These are phyloP conservation scores for Xiphias gladius DNA, from an alignment of 2,113 vertebrate species.

Conservation along the genomic window DNA sequence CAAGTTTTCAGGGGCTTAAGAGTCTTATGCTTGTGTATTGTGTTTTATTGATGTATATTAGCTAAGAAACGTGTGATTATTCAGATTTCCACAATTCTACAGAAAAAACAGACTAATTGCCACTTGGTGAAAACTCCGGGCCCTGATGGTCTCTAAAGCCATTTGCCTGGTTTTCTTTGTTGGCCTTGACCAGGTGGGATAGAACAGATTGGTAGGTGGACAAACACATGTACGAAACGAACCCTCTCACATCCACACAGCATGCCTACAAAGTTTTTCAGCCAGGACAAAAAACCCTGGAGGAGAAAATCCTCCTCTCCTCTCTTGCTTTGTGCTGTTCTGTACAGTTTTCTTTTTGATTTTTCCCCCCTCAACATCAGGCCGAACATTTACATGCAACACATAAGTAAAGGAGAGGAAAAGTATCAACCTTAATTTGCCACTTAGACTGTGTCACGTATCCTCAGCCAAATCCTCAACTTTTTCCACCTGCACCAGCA, in stretches of 20 bases:
- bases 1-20: neutral
- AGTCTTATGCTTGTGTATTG: neutral
- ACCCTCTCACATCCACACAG: neutral
- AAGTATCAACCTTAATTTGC: constrained; percentile 50
- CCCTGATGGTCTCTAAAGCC: no score
- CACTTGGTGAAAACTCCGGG: no score
- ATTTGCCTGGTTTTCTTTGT: no score
- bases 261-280: neutral
- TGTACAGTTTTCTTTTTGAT: constrained; percentile 22
- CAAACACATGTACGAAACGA: neutral
- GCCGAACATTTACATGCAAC: constrained; percentile 7
- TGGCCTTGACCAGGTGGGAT: neutral
- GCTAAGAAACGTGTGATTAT: no score
- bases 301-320: constrained; percentile 8
- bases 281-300: constrained; percentile 1
- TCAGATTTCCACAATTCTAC: no score
- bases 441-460: constrained; percentile 22
- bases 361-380: constrained; percentile 19
- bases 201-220: neutral
- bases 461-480: constrained; percentile 40
- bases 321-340: neutral
- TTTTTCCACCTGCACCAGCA: neutral
- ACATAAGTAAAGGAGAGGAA: constrained; percentile 32
- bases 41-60: no score
- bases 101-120: no score